A percentile compares a stretch with the other conserved stretches of the same genome.
phyloP scores from a whole-genome alignment of 2,888 invertebrate species.

The Eulithis testata region DNA sequence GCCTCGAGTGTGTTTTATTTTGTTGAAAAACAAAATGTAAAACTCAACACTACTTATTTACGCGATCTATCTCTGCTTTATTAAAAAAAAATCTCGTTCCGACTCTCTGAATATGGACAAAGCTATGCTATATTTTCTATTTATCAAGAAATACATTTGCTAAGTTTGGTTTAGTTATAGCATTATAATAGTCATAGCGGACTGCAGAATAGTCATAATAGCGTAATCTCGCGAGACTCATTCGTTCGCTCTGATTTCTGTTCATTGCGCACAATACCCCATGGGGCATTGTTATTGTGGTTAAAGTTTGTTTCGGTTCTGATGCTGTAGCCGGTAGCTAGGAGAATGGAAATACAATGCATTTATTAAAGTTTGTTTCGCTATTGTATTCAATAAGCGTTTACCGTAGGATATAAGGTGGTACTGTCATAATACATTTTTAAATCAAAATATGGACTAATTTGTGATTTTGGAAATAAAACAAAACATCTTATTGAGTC shows the following conservation, averaged over 20 bases:
- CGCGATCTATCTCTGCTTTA: no score
- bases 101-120: neutral
- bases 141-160: constrained; percentile 1
- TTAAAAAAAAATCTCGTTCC: neutral
- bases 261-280: constrained; percentile 20
- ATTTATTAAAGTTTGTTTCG: neutral
- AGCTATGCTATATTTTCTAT: neutral
- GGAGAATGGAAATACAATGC: neutral
- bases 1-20: no score
- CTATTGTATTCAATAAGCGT: neutral
- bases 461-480: no score
- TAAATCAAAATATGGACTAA: no score
- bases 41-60: no score
- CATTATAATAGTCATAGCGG: constrained; percentile 5
- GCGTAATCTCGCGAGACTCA: constrained; percentile 21
- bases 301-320: constrained; percentile 17
- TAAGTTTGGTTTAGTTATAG: constrained; percentile 8
- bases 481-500: no score
- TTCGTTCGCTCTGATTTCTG: constrained; percentile 27
- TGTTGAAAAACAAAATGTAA: no score
- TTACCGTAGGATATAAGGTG: neutral
- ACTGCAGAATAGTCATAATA: constrained; percentile 14
- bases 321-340: neutral
- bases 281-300: constrained; percentile 24
- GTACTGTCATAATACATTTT: no score